A percentile compares a stretch with the other conserved stretches of the same genome.
These are phyloP conservation scores for Hedychridium roseum DNA, from an alignment of 2,888 invertebrate species.

Conservation along the genomic window DNA sequence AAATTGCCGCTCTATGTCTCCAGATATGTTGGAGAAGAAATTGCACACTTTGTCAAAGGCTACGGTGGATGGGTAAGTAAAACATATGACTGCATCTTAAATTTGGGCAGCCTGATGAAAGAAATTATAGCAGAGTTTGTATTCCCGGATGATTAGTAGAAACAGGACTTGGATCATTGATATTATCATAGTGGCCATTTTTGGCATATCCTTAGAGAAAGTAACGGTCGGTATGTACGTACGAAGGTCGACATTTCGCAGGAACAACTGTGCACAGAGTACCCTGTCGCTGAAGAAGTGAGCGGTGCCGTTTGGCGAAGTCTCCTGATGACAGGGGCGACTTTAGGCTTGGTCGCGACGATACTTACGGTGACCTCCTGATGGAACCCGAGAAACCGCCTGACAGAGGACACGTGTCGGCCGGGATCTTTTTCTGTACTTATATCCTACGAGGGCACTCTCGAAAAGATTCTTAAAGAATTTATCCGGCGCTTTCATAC, in stretches of 20 bases:
- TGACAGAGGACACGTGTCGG: constrained; percentile 24
- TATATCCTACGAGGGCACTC: constrained; percentile 52
- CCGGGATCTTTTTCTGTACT: constrained; percentile 46
- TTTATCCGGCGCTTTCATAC: constrained; percentile 5
- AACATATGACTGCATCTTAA: no score
- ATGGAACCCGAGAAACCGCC: constrained; percentile 26
- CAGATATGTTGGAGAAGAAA: constrained; percentile 61
- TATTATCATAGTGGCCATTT: no score
- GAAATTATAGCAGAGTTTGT: no score
- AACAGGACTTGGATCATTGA: no score
- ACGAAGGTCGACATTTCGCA: no score
- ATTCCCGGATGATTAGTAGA: no score
- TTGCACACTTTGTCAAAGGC: constrained; percentile 62
- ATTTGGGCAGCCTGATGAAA: no score
- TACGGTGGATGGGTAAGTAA: constrained; percentile 65
- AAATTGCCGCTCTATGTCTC: constrained; percentile 62
- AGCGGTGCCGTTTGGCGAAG: constrained; percentile 61
- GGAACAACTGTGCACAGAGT: constrained; percentile 61
- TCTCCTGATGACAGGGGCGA: constrained; percentile 60
- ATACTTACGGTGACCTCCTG: constrained; percentile 60
- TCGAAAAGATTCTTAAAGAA: constrained; percentile 26
- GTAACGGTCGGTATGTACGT: no score
- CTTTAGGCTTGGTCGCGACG: constrained; percentile 58
- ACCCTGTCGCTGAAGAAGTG: constrained; percentile 60
- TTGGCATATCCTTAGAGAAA: no score